These are phyloP conservation scores for Etheostoma nigrum DNA, from an alignment of 2,797 vertebrate species.

Conservation along the genomic window DNA sequence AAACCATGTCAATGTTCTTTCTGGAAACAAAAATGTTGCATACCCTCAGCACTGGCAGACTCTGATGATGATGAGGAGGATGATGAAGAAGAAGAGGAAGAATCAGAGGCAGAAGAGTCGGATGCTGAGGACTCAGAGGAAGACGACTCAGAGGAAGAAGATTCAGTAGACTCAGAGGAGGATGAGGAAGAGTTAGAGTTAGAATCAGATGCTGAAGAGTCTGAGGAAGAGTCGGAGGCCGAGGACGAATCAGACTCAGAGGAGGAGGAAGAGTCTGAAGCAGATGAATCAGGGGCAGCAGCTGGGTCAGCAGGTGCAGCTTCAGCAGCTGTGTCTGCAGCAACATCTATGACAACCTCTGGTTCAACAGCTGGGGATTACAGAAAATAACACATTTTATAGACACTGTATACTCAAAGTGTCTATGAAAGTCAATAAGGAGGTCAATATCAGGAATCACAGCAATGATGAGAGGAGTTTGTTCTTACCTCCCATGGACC, in stretches of 20 bases:
- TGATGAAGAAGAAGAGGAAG: slow-evolving; percentile 71
- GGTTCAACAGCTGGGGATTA: slow-evolving; percentile 67
- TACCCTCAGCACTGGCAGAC: slow-evolving; percentile 80
- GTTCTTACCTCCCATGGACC: slow-evolving; percentile 89
- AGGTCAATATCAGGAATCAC: background rate
- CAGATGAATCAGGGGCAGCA: slow-evolving; percentile 40
- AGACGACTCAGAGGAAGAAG: slow-evolving; percentile 36
- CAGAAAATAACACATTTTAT: slow-evolving; percentile 14
- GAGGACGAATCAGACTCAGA: slow-evolving; percentile 55
- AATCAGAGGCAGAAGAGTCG: slow-evolving; percentile 37
- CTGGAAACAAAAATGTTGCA: background rate
- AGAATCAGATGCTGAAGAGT: slow-evolving; percentile 64
- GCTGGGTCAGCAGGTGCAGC: slow-evolving; percentile 29
- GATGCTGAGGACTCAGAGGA: slow-evolving; percentile 34
- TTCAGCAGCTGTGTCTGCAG: slow-evolving; percentile 23
- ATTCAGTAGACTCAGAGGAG: slow-evolving; percentile 29
- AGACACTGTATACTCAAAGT: too few relatives aligned
- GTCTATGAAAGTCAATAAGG: too few relatives aligned
- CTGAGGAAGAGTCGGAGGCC: slow-evolving; percentile 45
- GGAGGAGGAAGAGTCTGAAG: slow-evolving; percentile 37
- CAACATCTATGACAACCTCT: slow-evolving; percentile 64
- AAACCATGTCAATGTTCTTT: slow-evolving; percentile 7
- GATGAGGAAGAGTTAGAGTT: slow-evolving; percentile 46
- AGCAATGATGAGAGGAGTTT: background rate
- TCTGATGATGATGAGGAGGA: slow-evolving; percentile 81